These are phyloP conservation scores for Crenichthys baileyi DNA, from an alignment of 2,797 vertebrate species.

Conservation along the genomic window DNA sequence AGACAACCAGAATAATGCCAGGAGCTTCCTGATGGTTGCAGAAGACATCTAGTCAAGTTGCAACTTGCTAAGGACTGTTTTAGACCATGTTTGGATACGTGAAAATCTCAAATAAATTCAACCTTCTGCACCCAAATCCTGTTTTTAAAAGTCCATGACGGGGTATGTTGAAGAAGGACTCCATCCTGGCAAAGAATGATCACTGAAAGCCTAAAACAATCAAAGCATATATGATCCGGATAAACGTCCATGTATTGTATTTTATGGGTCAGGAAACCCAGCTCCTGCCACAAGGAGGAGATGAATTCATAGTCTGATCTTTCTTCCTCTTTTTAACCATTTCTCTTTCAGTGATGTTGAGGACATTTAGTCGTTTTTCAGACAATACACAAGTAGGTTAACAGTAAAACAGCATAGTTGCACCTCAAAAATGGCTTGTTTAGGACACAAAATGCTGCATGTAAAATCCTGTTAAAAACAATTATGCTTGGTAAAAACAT, in stretches of 20 bases:
- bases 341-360: not conserved
- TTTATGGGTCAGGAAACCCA: slow-evolving; percentile 10
- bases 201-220: not conserved
- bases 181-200: not conserved
- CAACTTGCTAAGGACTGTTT: not conserved
- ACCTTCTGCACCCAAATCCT: not conserved
- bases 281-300: slow-evolving; percentile 9
- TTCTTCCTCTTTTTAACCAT: not conserved
- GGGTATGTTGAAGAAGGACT: not conserved
- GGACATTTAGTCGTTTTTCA: not conserved
- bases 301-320: not conserved
- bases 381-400: not conserved
- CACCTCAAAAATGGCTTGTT: not conserved
- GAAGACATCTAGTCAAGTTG: not conserved
- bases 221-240: not conserved
- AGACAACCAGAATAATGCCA: not conserved
- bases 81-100: not conserved
- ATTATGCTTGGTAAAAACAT: not conserved
- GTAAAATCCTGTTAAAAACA: not conserved
- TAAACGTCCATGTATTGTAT: not conserved
- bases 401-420: not conserved
- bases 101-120: not conserved
- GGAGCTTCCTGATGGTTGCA: not conserved
- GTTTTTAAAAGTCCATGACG: not conserved
- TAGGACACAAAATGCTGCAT: not conserved